These are phyloP conservation scores for Alosa alosa DNA, from an alignment of 2,113 vertebrate species.

Conservation along the genomic window DNA sequence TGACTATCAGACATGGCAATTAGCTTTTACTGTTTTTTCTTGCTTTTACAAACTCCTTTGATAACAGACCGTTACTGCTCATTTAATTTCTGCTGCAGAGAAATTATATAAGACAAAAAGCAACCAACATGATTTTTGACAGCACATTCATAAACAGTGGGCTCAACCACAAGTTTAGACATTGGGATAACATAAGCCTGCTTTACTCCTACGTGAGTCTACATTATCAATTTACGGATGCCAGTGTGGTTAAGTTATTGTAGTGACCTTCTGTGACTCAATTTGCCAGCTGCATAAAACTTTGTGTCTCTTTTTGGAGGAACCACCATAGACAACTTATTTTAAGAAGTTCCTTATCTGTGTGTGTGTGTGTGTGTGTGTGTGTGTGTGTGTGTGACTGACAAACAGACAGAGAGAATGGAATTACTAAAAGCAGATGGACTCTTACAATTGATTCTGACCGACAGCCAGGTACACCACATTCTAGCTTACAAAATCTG, in stretches of 20 bases:
- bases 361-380: background rate
- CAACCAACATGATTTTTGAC: background rate
- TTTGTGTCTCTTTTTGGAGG: background rate
- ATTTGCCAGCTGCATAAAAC: background rate
- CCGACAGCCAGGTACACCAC: background rate
- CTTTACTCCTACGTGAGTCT: background rate
- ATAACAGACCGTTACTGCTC: background rate
- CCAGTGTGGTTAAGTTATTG: background rate
- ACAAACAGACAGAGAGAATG: too few relatives aligned
- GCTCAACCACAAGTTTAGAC: background rate
- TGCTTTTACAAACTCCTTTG: background rate
- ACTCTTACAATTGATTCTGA: background rate
- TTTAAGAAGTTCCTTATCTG: background rate
- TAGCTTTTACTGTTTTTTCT: background rate
- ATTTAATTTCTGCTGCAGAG: background rate
- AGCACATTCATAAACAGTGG: background rate
- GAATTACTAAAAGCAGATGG: background rate
- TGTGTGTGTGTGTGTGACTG: too few relatives aligned
- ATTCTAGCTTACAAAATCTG: background rate
- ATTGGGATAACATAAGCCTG: too few relatives aligned
- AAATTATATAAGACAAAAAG: too few relatives aligned
- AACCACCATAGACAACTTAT: background rate
- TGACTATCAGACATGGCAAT: background rate
- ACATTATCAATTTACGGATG: background rate
- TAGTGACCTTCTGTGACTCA: background rate